A percentile compares a stretch with the other conserved stretches of the same genome.
Evolutionary conservation across 2,888 invertebrate species (phyloP).

Genomic region (Autographa pulchrina): DNA sequence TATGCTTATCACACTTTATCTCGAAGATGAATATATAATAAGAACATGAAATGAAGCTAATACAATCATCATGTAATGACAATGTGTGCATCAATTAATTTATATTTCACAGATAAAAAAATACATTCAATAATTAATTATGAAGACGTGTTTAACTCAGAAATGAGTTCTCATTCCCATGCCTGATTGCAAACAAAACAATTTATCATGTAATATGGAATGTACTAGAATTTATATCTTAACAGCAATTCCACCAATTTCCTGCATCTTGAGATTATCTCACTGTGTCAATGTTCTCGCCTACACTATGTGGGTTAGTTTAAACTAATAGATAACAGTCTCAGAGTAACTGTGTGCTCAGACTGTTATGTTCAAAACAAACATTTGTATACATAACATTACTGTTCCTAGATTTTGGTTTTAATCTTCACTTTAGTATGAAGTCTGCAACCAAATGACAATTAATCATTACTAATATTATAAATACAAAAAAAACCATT

Average conservation of each 20-base stretch:
- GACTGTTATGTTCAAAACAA: constrained; percentile 29
- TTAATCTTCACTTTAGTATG: too few species aligned
- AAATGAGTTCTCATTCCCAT: too few species aligned
- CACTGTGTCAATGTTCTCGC: constrained; percentile 58
- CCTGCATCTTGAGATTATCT: constrained; percentile 60
- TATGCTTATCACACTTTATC: too few species aligned
- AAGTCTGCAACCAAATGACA: too few species aligned
- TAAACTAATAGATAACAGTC: constrained; percentile 53
- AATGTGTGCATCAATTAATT: too few species aligned
- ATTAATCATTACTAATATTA: not conserved
- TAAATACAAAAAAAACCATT: too few species aligned
- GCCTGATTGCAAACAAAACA: not conserved
- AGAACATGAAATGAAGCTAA: too few species aligned
- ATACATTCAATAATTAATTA: too few species aligned
- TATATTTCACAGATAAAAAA: too few species aligned
- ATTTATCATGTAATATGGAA: not conserved
- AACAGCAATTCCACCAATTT: constrained; percentile 37
- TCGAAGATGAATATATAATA: too few species aligned
- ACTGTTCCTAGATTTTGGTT: not conserved
- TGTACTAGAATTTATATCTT: constrained; percentile 29
- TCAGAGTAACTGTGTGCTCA: constrained; percentile 29
- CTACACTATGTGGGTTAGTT: constrained; percentile 68
- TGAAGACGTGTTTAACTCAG: too few species aligned
- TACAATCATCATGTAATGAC: too few species aligned
- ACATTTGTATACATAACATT: constrained; percentile 2